A percentile compares a stretch with the other conserved stretches of the same genome.
Evolutionary conservation across 2,888 invertebrate species (phyloP).

Genomic region (Rhagophthalmus giganteus): DNA sequence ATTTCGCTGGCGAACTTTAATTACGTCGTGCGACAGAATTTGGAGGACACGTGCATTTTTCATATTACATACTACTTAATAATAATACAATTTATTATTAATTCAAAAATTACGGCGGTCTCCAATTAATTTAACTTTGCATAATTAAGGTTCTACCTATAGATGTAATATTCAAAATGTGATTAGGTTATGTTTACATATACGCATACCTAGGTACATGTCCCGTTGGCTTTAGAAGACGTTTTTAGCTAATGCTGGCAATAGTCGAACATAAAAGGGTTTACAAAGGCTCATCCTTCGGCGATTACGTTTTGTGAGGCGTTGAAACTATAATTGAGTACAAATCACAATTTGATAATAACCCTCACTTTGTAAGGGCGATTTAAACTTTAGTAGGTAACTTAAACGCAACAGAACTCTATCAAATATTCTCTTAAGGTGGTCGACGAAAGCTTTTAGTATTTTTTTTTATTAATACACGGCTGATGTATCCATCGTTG

Average conservation of each 20-base stretch:
- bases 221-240: background rate
- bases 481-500: constrained; percentile 16
- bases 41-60: too few relatives aligned
- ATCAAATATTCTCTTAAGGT: too few relatives aligned
- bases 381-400: too few relatives aligned
- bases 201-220: too few relatives aligned
- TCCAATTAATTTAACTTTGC: background rate
- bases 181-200: too few relatives aligned
- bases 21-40: background rate
- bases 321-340: background rate
- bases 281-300: background rate
- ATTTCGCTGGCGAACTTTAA: constrained; percentile 8
- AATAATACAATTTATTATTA: too few relatives aligned
- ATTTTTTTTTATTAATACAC: constrained; percentile 14
- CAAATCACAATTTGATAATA: background rate
- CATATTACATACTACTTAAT: too few relatives aligned
- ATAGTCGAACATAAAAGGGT: background rate
- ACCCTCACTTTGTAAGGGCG: too few relatives aligned
- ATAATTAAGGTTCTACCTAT: background rate
- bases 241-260: background rate
- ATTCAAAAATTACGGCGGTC: too few relatives aligned
- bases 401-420: background rate
- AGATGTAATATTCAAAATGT: background rate
- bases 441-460: constrained; percentile 5
- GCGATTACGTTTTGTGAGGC: background rate